A percentile compares a stretch with the other conserved stretches of the same genome.
Evolutionary conservation across 1,140 invertebrate species (phyloP).

Genomic region (Drosophila tristis): DNA sequence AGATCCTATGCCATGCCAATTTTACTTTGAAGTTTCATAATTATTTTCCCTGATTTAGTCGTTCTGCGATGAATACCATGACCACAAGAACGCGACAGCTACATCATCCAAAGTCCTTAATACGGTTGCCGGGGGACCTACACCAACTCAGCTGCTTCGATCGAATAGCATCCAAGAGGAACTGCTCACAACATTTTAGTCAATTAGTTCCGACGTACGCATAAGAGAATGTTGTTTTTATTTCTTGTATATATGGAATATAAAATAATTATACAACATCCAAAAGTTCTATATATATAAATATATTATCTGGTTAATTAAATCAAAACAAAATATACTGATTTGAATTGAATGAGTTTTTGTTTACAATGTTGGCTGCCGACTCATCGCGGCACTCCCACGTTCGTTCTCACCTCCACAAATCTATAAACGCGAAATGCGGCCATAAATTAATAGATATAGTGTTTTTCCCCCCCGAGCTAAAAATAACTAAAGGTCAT

Average conservation of each 20-base stretch:
- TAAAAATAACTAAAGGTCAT: no score
- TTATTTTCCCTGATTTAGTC: slow-evolving; percentile 84
- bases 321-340: slow-evolving; percentile 15
- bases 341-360: slow-evolving; percentile 24
- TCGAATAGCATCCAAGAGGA: slow-evolving; percentile 93
- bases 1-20: background rate
- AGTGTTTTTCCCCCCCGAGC: no score
- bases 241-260: slow-evolving; percentile 64
- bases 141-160: slow-evolving; percentile 87
- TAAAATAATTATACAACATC: slow-evolving; percentile 50
- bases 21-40: slow-evolving; percentile 8
- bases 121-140: slow-evolving; percentile 83
- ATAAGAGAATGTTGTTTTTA: slow-evolving; percentile 58
- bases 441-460: no score
- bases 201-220: slow-evolving; percentile 51
- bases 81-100: slow-evolving; percentile 86
- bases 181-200: slow-evolving; percentile 86
- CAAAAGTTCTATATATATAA: slow-evolving; percentile 51
- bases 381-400: slow-evolving; percentile 16
- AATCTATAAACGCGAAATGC: no score
- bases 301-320: slow-evolving; percentile 54
- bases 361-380: slow-evolving; percentile 11
- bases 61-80: slow-evolving; percentile 91
- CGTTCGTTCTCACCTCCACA: no score
- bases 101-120: slow-evolving; percentile 86